Evolutionary conservation across 2,113 vertebrate species (phyloP).

Genomic region (Heterotilapia buettikoferi): DNA sequence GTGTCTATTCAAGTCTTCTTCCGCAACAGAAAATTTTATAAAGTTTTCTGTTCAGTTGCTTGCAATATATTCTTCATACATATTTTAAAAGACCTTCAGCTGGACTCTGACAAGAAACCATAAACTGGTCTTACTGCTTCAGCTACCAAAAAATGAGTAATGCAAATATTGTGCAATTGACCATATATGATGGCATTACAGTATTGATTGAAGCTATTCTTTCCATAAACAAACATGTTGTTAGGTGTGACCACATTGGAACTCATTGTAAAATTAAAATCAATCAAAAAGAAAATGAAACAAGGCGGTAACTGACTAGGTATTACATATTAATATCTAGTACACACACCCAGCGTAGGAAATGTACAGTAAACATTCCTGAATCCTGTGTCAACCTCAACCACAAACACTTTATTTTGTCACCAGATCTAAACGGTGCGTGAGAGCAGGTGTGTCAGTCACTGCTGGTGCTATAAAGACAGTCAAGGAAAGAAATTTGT

Average conservation of each 20-base stretch:
- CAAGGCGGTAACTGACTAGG: neutral
- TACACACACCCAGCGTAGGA: neutral
- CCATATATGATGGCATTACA: neutral
- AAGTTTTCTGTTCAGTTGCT: neutral
- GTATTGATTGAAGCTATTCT: neutral
- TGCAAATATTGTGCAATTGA: neutral
- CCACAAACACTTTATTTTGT: neutral
- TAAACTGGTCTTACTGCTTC: neutral
- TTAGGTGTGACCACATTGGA: neutral
- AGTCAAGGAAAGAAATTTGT: neutral
- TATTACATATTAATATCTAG: neutral
- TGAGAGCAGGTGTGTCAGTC: neutral
- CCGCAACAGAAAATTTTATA: neutral
- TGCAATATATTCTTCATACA: neutral
- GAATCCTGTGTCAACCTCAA: neutral
- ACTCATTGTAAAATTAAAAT: neutral
- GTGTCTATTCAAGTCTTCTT: constrained; percentile 58
- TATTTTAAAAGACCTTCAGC: neutral
- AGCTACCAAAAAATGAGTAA: neutral
- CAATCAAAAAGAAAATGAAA: neutral
- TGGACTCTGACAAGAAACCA: neutral
- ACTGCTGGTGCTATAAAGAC: neutral
- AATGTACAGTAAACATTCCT: neutral
- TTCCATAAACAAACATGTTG: neutral
- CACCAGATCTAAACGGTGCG: neutral